Conservation (phyloP, 2,888 invertebrate species). For the Catocala nupta region DNA sequence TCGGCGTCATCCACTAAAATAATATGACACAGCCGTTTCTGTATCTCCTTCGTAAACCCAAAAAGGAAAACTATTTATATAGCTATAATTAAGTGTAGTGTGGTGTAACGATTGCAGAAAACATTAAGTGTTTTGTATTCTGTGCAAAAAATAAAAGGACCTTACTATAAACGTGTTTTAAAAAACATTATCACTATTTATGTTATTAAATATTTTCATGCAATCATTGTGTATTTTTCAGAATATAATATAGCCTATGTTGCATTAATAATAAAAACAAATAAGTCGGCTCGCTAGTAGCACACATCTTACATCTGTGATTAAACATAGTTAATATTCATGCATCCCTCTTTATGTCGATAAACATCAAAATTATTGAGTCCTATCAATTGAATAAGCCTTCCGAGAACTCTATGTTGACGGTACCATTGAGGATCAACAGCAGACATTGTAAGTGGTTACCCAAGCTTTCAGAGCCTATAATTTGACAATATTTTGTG, state of each 20-base stretch:
- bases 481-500: constrained; percentile 88
- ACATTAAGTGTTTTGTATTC: constrained; percentile 15
- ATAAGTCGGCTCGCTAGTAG: too few relatives aligned
- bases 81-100: constrained; percentile 73
- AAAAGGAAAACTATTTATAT: constrained; percentile 77
- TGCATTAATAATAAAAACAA: too few relatives aligned
- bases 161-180: too few relatives aligned
- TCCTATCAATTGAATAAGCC: not conserved
- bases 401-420: constrained; percentile 53
- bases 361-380: not conserved
- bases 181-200: too few relatives aligned
- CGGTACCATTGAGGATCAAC: constrained; percentile 76
- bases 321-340: too few relatives aligned
- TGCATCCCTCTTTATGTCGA: too few relatives aligned
- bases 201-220: too few relatives aligned
- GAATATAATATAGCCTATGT: too few relatives aligned
- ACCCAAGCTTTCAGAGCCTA: constrained; percentile 85
- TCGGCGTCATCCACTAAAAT: constrained; percentile 86
- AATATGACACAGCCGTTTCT: constrained; percentile 87
- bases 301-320: too few relatives aligned
- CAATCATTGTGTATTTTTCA: too few relatives aligned
- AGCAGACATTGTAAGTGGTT: constrained; percentile 84
- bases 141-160: not conserved
- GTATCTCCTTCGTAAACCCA: constrained; percentile 74
- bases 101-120: constrained; percentile 66